Evolutionary conservation across 2,113 vertebrate species (phyloP).

Genomic region (Dasypus novemcinctus): DNA sequence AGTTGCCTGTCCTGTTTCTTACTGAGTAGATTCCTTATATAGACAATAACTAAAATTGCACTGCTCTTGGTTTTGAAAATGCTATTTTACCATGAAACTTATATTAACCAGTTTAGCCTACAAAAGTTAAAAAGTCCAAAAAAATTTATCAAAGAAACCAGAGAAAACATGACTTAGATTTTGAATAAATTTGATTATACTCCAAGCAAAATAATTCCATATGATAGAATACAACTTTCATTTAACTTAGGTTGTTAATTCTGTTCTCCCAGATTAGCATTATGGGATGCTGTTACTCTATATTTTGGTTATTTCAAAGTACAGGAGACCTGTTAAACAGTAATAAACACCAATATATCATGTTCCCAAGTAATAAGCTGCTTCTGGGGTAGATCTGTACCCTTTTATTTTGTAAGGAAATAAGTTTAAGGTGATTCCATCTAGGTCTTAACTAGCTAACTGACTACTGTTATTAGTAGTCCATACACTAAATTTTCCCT

Average conservation of each 20-base stretch:
- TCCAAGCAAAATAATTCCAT: slow-evolving; percentile 8
- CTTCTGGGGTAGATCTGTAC: slow-evolving; percentile 2
- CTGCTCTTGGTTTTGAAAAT: slow-evolving; percentile 42
- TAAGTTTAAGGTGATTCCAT: background rate
- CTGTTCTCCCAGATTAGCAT: background rate
- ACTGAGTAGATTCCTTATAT: background rate
- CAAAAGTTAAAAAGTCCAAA: background rate
- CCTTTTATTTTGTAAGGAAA: slow-evolving; percentile 18
- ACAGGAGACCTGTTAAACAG: background rate
- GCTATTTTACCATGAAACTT: slow-evolving; percentile 13
- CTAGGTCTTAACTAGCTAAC: background rate
- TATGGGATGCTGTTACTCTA: background rate
- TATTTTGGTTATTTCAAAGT: slow-evolving; percentile 27
- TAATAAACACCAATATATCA: slow-evolving; percentile 29
- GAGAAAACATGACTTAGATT: slow-evolving; percentile 22
- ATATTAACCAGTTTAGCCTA: slow-evolving; percentile 2
- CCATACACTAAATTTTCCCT: background rate
- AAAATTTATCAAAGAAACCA: background rate
- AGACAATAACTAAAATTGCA: slow-evolving; percentile 21
- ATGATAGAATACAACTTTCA: background rate
- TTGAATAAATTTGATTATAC: slow-evolving; percentile 7
- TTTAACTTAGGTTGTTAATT: background rate
- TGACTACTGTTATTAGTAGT: background rate
- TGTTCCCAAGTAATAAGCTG: slow-evolving; percentile 3
- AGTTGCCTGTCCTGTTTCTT: background rate